A percentile compares a stretch with the other conserved stretches of the same genome.
Evolutionary conservation across 2,797 vertebrate species (phyloP).

Genomic region (Acanthis flammea): DNA sequence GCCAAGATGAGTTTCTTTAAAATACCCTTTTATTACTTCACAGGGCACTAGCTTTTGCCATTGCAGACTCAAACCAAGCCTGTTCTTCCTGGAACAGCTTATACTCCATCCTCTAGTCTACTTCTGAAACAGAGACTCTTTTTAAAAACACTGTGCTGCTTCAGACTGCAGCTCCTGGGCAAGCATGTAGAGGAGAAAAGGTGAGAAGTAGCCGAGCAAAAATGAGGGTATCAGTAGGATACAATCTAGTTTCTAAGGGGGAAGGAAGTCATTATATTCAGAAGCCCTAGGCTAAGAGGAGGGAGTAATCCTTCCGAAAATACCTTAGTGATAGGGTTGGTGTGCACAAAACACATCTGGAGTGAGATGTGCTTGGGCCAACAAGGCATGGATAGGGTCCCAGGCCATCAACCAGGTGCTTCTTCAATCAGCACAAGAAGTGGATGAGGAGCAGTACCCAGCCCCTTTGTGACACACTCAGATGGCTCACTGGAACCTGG

Average conservation of each 20-base stretch:
- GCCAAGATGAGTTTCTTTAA: background rate
- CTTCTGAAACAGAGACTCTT: background rate
- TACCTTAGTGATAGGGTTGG: background rate
- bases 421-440: background rate
- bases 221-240: background rate
- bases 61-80: background rate
- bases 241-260: background rate
- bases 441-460: rapidly evolving
- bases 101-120: background rate
- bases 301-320: background rate
- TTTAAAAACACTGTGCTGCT: background rate
- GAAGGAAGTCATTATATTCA: background rate
- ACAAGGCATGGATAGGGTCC: background rate
- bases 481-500: background rate
- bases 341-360: background rate
- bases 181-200: background rate
- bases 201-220: background rate
- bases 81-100: background rate
- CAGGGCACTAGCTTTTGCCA: background rate
- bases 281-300: background rate
- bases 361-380: rapidly evolving
- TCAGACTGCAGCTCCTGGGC: background rate
- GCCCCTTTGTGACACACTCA: background rate
- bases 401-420: background rate
- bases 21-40: background rate